phyloP scores from a whole-genome alignment of 1,140 invertebrate genomes.

The Psix sp. region DNA sequence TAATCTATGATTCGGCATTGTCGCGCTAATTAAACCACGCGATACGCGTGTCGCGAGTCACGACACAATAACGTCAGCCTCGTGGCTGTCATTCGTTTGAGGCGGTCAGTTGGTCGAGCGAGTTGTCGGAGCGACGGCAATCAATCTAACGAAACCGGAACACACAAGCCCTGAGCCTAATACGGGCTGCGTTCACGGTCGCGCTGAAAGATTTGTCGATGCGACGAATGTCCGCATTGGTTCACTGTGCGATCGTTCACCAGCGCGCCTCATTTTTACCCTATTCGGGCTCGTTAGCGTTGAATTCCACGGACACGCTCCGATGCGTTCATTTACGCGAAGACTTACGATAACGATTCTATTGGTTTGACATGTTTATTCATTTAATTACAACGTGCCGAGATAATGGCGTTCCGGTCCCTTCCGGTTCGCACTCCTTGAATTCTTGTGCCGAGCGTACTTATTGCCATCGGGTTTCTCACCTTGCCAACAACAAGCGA shows the following conservation, averaged over 20 bases:
- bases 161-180: conserved; percentile 13
- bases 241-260: conserved; percentile 15
- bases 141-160: conserved; percentile 29
- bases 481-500: too few relatives aligned
- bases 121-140: conserved; percentile 19
- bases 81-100: conserved; percentile 66
- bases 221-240: conserved; percentile 19
- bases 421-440: conserved; percentile 52
- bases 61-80: conserved; percentile 67
- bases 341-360: conserved; percentile 52
- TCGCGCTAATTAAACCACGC: conserved; percentile 73
- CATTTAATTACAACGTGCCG: conserved; percentile 49
- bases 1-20: conserved; percentile 67
- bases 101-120: too few relatives aligned
- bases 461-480: conserved; percentile 26
- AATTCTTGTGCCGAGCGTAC: conserved; percentile 45
- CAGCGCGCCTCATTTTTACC: too few relatives aligned
- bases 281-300: conserved; percentile 5
- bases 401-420: conserved; percentile 41
- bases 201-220: conserved; percentile 46
- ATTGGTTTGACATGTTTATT: conserved; percentile 56
- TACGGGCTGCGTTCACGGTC: conserved; percentile 12
- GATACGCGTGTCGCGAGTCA: conserved; percentile 69
- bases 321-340: conserved; percentile 41
- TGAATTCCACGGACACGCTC: conserved; percentile 37